Base-by-base conservation (phyloP, 2,113 vertebrate species). In the Cavia aperea region DNA sequence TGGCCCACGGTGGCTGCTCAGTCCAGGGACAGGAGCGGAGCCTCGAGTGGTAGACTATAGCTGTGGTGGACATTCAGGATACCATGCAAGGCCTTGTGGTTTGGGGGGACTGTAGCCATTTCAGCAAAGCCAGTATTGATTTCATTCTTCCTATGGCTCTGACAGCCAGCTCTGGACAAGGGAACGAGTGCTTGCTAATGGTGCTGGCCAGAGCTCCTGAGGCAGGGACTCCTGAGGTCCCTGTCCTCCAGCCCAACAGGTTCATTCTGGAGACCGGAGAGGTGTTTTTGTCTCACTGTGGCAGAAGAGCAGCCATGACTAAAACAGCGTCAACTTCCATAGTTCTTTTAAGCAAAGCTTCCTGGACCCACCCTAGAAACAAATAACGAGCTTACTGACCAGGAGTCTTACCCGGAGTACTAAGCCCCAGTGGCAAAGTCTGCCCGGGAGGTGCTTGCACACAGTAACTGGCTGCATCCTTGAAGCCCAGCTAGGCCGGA, bases 161-260 rank as follows among this genome's bases (percentile, higher is more conserved):
- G 86, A 94, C 18, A 92, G 93, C 79, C 73, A 63, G 86, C 46
- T 90, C 73, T 92, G 94, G 93, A 88, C 86, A 94, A 75, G 46
- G 83, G 70, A 92, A 75, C 49, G 82, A 93, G 46, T 70, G 36
- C 68, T 65, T 89, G 82, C 88, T 81, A 4, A 56, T 79, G 77
- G 49, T 62, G 63, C 54, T 93, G 88, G 54, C 33, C 83, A 94
- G 91, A 90, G 62, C 86, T 90, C 79, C 46, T n/a, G 86, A 93
- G 90, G 91, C 51, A 91, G 72, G 66, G 72, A 51, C 31, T 90
- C 81, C 66, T 70, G 75, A 95, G 94, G 79, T 86, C 83, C 65
- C 56, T 39, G 88, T 92, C 89, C 36, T 95, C 62, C 89, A 95
- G 86, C 58, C 83, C 92, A 89, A 88, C 90, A 95, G 94, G 93